Evolutionary conservation across 2,797 vertebrate species (phyloP).

Genomic region (Holocentrus rufus): DNA sequence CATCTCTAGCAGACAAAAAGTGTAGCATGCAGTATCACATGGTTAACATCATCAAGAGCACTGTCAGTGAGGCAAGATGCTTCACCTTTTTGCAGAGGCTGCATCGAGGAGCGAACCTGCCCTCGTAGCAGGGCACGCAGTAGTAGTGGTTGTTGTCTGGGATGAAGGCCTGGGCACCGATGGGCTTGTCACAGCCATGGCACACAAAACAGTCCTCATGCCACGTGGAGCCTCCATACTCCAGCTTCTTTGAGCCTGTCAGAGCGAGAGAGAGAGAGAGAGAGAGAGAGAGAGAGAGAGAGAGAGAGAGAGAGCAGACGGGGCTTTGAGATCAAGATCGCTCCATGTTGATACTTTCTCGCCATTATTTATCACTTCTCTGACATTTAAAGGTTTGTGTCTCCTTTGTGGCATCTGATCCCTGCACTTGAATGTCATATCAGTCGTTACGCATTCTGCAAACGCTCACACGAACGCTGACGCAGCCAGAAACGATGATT

Average conservation of each 20-base stretch:
- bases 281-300: background rate
- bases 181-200: slow-evolving; percentile 90
- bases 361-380: background rate
- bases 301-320: background rate
- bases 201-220: slow-evolving; percentile 95
- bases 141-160: slow-evolving; percentile 90
- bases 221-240: slow-evolving; percentile 90
- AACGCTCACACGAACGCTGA: slow-evolving; percentile 4
- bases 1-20: background rate
- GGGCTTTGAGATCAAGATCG: too few species aligned
- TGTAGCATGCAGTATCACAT: background rate
- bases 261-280: background rate
- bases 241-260: slow-evolving; percentile 91
- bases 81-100: slow-evolving; percentile 93
- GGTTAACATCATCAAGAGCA: background rate
- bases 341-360: background rate
- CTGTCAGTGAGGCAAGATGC: too few species aligned
- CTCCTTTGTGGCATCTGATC: slow-evolving; percentile 14
- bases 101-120: slow-evolving; percentile 91
- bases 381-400: slow-evolving; percentile 1
- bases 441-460: slow-evolving; percentile 17
- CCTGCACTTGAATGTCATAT: background rate
- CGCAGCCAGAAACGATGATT: slow-evolving; percentile 20
- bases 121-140: slow-evolving; percentile 94
- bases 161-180: slow-evolving; percentile 91